Percentiles rank a stretch among this genome's conserved stretches.
Evolutionary conservation across 2,888 invertebrate genomes (phyloP).

Genomic region (Melinaea marsaeus): DNA sequence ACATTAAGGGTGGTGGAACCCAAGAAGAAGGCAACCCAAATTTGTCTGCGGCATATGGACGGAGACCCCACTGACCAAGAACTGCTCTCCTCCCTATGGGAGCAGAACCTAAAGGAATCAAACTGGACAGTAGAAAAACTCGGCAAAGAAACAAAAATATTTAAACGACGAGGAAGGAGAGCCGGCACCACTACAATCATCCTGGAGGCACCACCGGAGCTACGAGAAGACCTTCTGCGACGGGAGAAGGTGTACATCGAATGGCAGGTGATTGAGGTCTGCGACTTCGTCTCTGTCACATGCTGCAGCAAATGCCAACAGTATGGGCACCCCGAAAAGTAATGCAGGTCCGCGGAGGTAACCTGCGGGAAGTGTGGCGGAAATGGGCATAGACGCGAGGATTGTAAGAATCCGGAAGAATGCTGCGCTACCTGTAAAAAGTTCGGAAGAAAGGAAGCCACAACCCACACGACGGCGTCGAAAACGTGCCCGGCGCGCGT

Average conservation of each 20-base stretch:
- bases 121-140: no score
- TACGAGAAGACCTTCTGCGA: not conserved
- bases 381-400: not conserved
- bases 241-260: conserved; percentile 22
- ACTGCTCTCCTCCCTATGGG: no score
- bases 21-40: no score
- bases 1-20: conserved; percentile 2
- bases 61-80: no score
- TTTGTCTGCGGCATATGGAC: no score
- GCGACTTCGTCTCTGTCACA: conserved; percentile 23
- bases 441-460: not conserved
- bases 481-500: conserved; percentile 1
- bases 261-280: conserved; percentile 23
- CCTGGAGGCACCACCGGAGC: not conserved
- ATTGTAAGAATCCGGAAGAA: not conserved
- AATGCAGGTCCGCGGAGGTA: conserved; percentile 31
- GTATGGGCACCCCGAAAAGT: conserved; percentile 41
- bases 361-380: conserved; percentile 1
- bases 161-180: no score
- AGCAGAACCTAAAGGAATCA: no score
- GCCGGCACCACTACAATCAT: no score
- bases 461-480: not conserved
- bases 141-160: no score
- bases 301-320: conserved; percentile 39
- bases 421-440: conserved; percentile 8